Conservation (phyloP, 2,113 vertebrate genomes). For the Charadrius vociferus region DNA sequence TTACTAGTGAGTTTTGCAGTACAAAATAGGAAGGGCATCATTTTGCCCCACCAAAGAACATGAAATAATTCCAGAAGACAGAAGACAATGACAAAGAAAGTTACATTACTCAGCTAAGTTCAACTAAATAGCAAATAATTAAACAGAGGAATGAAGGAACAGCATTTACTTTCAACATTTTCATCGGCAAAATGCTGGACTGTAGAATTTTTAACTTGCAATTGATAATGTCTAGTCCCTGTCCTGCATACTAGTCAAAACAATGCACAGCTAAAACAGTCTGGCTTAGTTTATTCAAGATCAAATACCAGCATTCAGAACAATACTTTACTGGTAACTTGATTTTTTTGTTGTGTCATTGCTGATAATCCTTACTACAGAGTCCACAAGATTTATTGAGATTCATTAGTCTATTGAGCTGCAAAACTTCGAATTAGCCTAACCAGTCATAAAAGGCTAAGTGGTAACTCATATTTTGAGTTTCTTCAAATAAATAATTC, state of each 20-base stretch:
- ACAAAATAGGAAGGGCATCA: not conserved
- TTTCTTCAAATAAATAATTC: not conserved
- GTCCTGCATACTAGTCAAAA: not conserved
- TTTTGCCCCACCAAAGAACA: not conserved
- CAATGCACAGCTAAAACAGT: not conserved
- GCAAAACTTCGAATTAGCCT: not conserved
- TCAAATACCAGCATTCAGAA: not conserved
- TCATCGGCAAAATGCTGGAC: not conserved
- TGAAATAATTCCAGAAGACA: not conserved
- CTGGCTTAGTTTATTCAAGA: not conserved
- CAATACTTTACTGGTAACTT: not conserved
- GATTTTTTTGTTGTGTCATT: not conserved
- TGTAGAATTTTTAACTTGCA: not conserved
- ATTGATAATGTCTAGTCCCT: not conserved
- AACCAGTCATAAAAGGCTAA: not conserved
- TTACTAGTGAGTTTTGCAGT: not conserved
- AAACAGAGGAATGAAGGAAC: not conserved
- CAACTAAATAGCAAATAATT: not conserved
- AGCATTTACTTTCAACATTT: not conserved
- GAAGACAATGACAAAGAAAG: not conserved
- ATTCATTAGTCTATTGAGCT: not conserved
- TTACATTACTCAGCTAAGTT: not conserved
- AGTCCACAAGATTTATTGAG: not conserved
- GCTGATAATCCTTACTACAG: not conserved
- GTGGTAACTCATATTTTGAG: not conserved